Evolutionary conservation across 1,140 invertebrate genomes (phyloP), one percentile per base, ranked within the genome.

Genomic region (Bombyx mandarina): DNA sequence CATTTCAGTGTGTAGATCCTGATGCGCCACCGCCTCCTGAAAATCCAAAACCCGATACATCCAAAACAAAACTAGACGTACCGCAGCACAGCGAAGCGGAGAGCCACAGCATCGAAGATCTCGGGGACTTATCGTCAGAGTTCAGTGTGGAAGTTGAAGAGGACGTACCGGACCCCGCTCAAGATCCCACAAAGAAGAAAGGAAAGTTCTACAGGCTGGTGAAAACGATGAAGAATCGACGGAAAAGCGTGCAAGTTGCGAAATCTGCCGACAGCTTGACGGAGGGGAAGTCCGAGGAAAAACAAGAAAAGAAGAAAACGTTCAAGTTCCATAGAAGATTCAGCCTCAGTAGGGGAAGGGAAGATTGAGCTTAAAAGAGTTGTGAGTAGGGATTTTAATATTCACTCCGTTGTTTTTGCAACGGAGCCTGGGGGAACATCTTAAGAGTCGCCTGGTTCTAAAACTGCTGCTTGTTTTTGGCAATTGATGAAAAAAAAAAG

Each of bases 141-240:
- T 87, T 87, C 69, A 84, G 81, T 63, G 84, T 86, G 35, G 82
- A 87, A 73, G 84, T 87, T 8, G 84, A 85, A 66, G 81, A 64
- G 43, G 62, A 64, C 22, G 54, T 44, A 3, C 8, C 53, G 2
- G 80, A 83, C 10, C 58, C 74, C 6, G 64, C 66, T 2, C 60
- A 72, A 52, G 80, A 82, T 51, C 74, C 77, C 4, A 68, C 72
- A 7, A 85, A 87, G 63, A 85, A 84, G 58, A 82, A 73, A 61
- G 84, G 84, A 0, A 87, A 87, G 18, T 87, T 87, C 58, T 87
- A 87, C 61, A 82, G 66, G 52, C 66, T 87, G 7, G 84, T 87
- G 0, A 87, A 86, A 63, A 78, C 79, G 1, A 87, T 87, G 84
- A 87, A 86, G 60, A 87, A 84, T 58, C 79, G 84, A 60, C 67